Conservation (phyloP, 2,797 vertebrate species). For the Thunnus albacares region DNA sequence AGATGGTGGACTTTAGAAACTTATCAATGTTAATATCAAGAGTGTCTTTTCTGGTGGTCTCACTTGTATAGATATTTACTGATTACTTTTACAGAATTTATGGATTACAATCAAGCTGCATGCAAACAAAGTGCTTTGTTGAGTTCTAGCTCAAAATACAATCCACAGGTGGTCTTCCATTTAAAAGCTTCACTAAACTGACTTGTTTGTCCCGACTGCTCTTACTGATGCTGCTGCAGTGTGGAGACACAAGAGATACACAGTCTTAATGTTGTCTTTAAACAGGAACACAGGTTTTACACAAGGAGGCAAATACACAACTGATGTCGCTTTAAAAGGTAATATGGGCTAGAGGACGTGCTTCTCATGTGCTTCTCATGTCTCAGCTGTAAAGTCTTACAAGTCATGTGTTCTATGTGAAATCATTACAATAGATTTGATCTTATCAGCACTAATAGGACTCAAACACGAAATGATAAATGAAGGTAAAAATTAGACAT, state of each 20-base stretch:
- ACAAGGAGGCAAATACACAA: background rate
- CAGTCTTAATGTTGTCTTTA: background rate
- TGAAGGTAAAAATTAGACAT: no score
- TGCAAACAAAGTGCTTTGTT: background rate
- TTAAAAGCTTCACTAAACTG: background rate
- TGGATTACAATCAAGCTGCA: constrained; percentile 7
- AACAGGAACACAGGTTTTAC: constrained; percentile 4
- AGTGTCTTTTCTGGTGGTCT: background rate
- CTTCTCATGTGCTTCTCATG: background rate
- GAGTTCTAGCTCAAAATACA: background rate
- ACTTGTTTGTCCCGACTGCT: background rate
- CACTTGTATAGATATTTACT: background rate
- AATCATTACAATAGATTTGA: background rate
- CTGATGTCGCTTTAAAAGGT: background rate
- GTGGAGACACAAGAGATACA: background rate
- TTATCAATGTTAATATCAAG: background rate
- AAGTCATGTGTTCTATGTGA: background rate
- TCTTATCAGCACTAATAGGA: background rate
- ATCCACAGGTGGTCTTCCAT: background rate
- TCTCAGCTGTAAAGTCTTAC: background rate
- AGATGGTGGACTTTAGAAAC: no score
- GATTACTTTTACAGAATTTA: constrained; percentile 1
- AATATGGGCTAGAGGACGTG: background rate
- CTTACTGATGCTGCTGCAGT: background rate
- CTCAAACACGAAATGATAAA: no score